A percentile compares a stretch with the other conserved stretches of the same genome.
Evolutionary conservation across 2,113 vertebrate genomes (phyloP).

Genomic region (Abramis brama): DNA sequence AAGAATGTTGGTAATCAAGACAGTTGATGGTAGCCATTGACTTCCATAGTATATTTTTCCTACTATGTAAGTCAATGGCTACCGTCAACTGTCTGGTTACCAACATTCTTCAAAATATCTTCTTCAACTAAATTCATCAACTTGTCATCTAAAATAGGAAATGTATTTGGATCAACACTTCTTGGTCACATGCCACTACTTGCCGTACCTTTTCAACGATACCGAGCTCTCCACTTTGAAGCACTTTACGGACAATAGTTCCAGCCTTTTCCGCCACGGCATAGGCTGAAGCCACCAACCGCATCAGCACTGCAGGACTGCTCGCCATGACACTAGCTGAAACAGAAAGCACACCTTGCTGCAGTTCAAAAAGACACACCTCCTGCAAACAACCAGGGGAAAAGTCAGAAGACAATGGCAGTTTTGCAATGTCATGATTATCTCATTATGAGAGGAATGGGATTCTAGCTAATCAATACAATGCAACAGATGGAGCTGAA

Average conservation of each 20-base stretch:
- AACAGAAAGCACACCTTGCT: neutral
- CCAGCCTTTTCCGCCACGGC: conserved; percentile 88
- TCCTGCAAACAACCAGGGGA: neutral
- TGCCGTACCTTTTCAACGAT: conserved; percentile 89
- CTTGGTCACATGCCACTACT: neutral
- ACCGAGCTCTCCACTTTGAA: conserved; percentile 88
- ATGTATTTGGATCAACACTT: neutral
- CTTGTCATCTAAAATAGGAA: neutral
- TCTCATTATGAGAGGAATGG: neutral
- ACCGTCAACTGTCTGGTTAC: no score
- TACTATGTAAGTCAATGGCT: no score
- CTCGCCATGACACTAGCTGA: conserved; percentile 78
- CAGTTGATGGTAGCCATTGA: no score
- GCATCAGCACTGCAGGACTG: conserved; percentile 83
- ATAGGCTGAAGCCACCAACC: conserved; percentile 87
- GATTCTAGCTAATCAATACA: neutral
- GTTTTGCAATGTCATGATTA: neutral
- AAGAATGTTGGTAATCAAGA: no score
- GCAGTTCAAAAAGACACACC: neutral
- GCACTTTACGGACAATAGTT: conserved; percentile 84
- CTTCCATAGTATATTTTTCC: no score
- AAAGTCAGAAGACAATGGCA: neutral
- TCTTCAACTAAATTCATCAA: neutral
- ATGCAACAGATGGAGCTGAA: no score
- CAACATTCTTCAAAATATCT: no score